These are phyloP conservation scores for Nudaria mundana DNA, from an alignment of 2,888 invertebrate species.

Conservation along the genomic window DNA sequence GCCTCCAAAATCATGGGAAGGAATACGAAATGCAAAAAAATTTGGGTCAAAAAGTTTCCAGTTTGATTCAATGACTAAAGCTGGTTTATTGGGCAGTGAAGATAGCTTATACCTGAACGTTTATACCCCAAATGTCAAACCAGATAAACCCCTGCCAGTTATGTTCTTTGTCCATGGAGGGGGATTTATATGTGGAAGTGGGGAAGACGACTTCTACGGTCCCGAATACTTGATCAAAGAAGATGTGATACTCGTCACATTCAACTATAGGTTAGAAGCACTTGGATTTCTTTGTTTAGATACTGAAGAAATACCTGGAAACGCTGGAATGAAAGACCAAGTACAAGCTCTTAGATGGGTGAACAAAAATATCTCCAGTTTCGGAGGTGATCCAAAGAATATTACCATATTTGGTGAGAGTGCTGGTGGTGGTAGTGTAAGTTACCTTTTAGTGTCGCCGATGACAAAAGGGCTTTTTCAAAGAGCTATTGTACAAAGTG, in stretches of 20 bases:
- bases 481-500: constrained; percentile 83
- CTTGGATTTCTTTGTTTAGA: constrained; percentile 36
- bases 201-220: constrained; percentile 28
- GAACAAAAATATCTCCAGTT: constrained; percentile 32
- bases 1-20: constrained; percentile 41
- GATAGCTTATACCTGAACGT: constrained; percentile 39
- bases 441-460: constrained; percentile 51
- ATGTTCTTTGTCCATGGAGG: constrained; percentile 37
- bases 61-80: constrained; percentile 3
- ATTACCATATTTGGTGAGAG: constrained; percentile 46
- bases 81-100: constrained; percentile 12
- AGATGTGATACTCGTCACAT: constrained; percentile 29
- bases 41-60: constrained; percentile 30
- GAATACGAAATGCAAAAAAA: constrained; percentile 38
- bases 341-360: constrained; percentile 37
- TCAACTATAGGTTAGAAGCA: constrained; percentile 33
- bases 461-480: constrained; percentile 54
- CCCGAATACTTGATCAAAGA: constrained; percentile 35
- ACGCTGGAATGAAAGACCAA: constrained; percentile 42
- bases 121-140: constrained; percentile 29
- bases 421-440: constrained; percentile 41
- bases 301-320: constrained; percentile 38
- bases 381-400: constrained; percentile 35
- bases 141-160: constrained; percentile 22
- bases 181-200: constrained; percentile 29